phyloP scores from a whole-genome alignment of 2,113 vertebrate genomes.

The Thermophis baileyi region DNA sequence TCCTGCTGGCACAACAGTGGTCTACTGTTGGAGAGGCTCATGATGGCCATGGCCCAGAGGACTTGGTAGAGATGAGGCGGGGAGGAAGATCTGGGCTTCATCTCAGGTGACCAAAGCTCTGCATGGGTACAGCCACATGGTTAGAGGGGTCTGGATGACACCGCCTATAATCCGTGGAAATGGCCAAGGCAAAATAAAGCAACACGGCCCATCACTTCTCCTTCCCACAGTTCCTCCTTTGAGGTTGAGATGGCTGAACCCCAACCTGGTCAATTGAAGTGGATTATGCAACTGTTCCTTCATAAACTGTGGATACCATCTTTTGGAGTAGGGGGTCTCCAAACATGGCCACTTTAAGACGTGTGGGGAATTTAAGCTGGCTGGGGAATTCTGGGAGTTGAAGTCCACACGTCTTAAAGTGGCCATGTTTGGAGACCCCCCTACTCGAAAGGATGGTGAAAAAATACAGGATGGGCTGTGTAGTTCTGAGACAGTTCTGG shows the following conservation, averaged over 20 bases:
- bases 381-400: too few relatives aligned
- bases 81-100: background rate
- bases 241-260: background rate
- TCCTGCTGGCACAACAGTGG: background rate
- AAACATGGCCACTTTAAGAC: too few relatives aligned
- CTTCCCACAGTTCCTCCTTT: too few relatives aligned
- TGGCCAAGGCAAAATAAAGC: too few relatives aligned
- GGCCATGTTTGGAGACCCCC: too few relatives aligned
- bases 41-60: background rate
- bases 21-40: background rate
- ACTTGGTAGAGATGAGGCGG: background rate
- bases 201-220: background rate
- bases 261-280: background rate
- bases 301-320: background rate
- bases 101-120: background rate
- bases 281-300: background rate
- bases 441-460: too few relatives aligned
- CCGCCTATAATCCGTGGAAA: background rate
- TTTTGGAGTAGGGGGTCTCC: too few relatives aligned
- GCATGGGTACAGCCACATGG: background rate
- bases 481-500: background rate
- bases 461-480: too few relatives aligned
- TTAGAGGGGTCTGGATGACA: background rate
- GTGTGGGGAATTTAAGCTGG: too few relatives aligned
- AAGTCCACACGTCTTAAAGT: too few relatives aligned